Evolutionary conservation across 2,888 invertebrate species (phyloP).

Genomic region (Plebejus melissa): DNA sequence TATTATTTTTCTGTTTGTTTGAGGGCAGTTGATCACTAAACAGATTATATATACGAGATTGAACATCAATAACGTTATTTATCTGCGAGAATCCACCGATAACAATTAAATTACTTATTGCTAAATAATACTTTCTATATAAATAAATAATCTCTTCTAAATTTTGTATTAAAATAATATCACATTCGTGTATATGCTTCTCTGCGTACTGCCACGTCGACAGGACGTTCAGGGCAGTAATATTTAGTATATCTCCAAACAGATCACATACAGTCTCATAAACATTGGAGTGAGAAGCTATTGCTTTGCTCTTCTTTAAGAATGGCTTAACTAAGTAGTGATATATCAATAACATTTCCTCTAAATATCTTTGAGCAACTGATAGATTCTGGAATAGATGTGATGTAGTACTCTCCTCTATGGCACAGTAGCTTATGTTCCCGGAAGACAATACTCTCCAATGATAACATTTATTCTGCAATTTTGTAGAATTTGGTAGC

Average conservation of each 20-base stretch:
- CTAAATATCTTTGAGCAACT: slow-evolving; percentile 84
- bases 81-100: slow-evolving; percentile 84
- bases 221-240: slow-evolving; percentile 83
- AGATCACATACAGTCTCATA: slow-evolving; percentile 83
- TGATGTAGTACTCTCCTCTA: slow-evolving; percentile 58
- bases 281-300: slow-evolving; percentile 76
- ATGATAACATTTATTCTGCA: slow-evolving; percentile 69
- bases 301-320: slow-evolving; percentile 80
- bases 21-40: slow-evolving; percentile 78
- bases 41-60: slow-evolving; percentile 74
- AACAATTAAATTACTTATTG: slow-evolving; percentile 85
- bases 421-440: slow-evolving; percentile 68
- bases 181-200: slow-evolving; percentile 81
- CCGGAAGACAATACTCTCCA: slow-evolving; percentile 71
- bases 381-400: slow-evolving; percentile 76
- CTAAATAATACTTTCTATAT: slow-evolving; percentile 84
- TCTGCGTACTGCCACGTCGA: slow-evolving; percentile 85
- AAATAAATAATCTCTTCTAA: slow-evolving; percentile 85
- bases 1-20: slow-evolving; percentile 75
- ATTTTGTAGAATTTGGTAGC: slow-evolving; percentile 52
- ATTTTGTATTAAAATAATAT: slow-evolving; percentile 83
- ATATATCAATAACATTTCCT: slow-evolving; percentile 82
- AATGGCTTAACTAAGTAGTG: slow-evolving; percentile 81
- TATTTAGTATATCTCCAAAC: slow-evolving; percentile 83
- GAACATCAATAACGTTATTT: slow-evolving; percentile 81